These are phyloP conservation scores for Drosophila tripunctata DNA, from an alignment of 2,888 invertebrate species.

Conservation along the genomic window DNA sequence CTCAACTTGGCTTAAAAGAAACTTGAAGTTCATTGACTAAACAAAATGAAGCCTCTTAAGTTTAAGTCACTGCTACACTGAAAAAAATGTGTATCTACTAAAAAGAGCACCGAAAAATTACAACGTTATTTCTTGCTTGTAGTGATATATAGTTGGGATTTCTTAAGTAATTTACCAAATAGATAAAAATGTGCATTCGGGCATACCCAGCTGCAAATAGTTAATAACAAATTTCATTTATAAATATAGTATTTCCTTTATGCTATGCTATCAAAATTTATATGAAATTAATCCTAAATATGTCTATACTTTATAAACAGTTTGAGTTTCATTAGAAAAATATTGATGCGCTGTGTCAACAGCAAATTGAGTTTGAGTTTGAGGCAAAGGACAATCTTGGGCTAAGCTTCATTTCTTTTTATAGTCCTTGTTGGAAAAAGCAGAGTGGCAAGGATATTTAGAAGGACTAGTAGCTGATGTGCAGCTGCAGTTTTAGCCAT, in stretches of 20 bases:
- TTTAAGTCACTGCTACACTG: neutral
- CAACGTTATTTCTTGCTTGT: too few relatives aligned
- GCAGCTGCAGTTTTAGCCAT: slow-evolving; percentile 12
- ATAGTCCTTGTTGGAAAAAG: neutral
- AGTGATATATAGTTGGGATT: too few relatives aligned
- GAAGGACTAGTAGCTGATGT: neutral
- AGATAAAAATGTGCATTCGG: too few relatives aligned
- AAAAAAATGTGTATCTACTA: neutral
- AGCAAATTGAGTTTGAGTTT: too few relatives aligned
- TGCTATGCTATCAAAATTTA: too few relatives aligned
- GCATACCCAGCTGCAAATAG: too few relatives aligned
- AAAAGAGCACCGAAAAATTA: too few relatives aligned
- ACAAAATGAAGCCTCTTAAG: neutral
- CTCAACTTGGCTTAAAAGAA: slow-evolving; percentile 6
- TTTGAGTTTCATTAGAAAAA: slow-evolving; percentile 62
- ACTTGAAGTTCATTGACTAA: slow-evolving; percentile 3
- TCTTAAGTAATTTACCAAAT: too few relatives aligned
- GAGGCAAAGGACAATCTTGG: slow-evolving; percentile 9
- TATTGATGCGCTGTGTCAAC: slow-evolving; percentile 38
- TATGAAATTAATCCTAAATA: too few relatives aligned
- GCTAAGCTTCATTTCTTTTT: slow-evolving; percentile 12
- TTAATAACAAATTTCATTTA: too few relatives aligned
- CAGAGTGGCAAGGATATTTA: neutral
- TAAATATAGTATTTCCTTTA: too few relatives aligned
- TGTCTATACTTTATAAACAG: slow-evolving; percentile 25